A percentile compares a stretch with the other conserved stretches of the same genome.
Evolutionary conservation across 2,113 vertebrate species (phyloP).

Genomic region (Orientallactaga bullata): DNA sequence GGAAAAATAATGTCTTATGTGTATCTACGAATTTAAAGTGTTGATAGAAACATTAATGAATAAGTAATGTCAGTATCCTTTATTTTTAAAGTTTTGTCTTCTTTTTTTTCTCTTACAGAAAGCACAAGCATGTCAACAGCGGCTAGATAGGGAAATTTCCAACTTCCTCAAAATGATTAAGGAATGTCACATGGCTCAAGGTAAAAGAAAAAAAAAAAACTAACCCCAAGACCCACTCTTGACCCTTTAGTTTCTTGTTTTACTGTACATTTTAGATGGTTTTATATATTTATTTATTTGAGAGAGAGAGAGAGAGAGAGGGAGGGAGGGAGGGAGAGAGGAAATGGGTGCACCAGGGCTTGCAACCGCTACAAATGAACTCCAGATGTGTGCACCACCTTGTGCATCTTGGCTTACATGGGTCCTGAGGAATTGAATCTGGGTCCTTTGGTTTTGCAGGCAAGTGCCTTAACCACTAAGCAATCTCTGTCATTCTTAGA

Average conservation of each 20-base stretch:
- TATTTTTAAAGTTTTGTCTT: conserved; percentile 56
- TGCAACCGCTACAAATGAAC: too few relatives aligned
- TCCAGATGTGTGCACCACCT: too few relatives aligned
- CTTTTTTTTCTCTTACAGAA: conserved; percentile 86
- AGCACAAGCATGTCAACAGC: conserved; percentile 92
- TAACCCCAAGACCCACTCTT: not conserved
- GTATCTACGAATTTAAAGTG: conserved; percentile 26
- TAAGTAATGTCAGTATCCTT: conserved; percentile 11
- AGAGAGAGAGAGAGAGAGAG: too few relatives aligned
- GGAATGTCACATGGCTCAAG: conserved; percentile 88
- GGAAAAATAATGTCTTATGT: not conserved
- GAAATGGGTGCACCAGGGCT: not conserved
- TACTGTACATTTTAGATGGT: not conserved
- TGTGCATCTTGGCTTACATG: too few relatives aligned
- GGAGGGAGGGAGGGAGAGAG: too few relatives aligned
- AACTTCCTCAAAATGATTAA: conserved; percentile 91
- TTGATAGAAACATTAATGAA: conserved; percentile 23
- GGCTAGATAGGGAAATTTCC: conserved; percentile 91
- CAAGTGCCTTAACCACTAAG: too few relatives aligned
- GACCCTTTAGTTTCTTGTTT: not conserved
- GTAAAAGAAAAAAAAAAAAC: conserved; percentile 85
- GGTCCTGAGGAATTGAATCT: not conserved
- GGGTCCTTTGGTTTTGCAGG: not conserved
- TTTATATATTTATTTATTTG: not conserved
- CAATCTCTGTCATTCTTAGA: not conserved